Conservation (phyloP, 2,797 vertebrate genomes). For the Meriones psammophilus region DNA sequence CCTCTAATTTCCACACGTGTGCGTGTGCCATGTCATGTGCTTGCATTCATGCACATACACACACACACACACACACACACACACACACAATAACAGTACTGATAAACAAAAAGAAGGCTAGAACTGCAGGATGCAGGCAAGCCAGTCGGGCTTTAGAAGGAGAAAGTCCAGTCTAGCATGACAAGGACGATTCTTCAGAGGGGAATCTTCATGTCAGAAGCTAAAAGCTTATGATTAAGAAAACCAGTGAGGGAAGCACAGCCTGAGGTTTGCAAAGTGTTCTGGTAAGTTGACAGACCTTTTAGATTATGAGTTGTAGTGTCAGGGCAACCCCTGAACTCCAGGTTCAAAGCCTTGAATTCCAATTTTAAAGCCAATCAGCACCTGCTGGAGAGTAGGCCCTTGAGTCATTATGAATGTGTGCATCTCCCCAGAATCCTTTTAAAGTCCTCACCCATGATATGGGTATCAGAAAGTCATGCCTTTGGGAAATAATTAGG, state of each 20-base stretch:
- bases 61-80: too few species aligned
- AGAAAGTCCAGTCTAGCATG: not conserved
- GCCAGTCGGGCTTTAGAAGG: not conserved
- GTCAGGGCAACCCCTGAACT: not conserved
- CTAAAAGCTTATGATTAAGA: not conserved
- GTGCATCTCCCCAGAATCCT: not conserved
- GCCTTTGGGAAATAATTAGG: not conserved
- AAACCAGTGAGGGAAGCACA: not conserved
- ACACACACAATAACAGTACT: not conserved
- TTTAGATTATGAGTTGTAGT: not conserved
- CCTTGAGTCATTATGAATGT: not conserved
- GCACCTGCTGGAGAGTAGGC: not conserved
- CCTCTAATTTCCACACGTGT: not conserved
- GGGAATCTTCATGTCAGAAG: not conserved
- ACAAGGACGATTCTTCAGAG: not conserved
- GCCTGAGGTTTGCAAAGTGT: not conserved
- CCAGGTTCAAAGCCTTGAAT: not conserved
- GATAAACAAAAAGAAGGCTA: not conserved
- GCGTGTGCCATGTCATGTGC: not conserved
- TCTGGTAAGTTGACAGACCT: not conserved
- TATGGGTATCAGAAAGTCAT: not conserved
- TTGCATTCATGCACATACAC: not conserved
- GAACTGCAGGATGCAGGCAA: not conserved
- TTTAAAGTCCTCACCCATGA: not conserved
- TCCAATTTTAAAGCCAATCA: slow-evolving; percentile 28